Conservation (phyloP, 2,797 vertebrate species). For the Peromyscus eremicus region DNA sequence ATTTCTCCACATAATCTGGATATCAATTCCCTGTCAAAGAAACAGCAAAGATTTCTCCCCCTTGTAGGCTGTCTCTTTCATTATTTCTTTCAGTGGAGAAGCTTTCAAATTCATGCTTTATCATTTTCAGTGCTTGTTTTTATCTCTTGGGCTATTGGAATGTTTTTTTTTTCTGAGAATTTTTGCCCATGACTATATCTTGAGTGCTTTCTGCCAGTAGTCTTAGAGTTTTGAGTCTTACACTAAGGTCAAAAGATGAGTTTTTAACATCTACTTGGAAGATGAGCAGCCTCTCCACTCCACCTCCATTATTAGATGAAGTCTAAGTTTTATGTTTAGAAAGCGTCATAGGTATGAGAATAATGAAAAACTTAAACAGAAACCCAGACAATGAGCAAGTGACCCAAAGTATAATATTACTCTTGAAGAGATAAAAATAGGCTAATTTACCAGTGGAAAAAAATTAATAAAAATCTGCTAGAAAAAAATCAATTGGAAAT, state of each 20-base stretch:
- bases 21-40: no score
- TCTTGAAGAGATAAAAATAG: slow-evolving; percentile 16
- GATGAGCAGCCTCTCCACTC: not conserved
- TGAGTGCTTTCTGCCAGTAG: not conserved
- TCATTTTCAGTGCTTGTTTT: not conserved
- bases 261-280: not conserved
- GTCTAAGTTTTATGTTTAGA: not conserved
- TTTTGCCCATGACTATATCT: not conserved
- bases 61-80: not conserved
- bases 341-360: not conserved
- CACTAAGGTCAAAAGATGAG: not conserved
- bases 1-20: not conserved
- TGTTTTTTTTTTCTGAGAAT: not conserved
- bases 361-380: not conserved
- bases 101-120: not conserved
- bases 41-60: not conserved
- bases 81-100: not conserved
- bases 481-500: not conserved
- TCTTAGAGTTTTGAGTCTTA: not conserved
- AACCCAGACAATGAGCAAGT: not conserved
- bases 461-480: not conserved
- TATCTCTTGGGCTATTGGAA: not conserved
- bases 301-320: not conserved
- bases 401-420: not conserved
- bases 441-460: not conserved